These are phyloP conservation scores for Cephalopholis sonnerati DNA, from an alignment of 2,113 vertebrate species.

Conservation along the genomic window DNA sequence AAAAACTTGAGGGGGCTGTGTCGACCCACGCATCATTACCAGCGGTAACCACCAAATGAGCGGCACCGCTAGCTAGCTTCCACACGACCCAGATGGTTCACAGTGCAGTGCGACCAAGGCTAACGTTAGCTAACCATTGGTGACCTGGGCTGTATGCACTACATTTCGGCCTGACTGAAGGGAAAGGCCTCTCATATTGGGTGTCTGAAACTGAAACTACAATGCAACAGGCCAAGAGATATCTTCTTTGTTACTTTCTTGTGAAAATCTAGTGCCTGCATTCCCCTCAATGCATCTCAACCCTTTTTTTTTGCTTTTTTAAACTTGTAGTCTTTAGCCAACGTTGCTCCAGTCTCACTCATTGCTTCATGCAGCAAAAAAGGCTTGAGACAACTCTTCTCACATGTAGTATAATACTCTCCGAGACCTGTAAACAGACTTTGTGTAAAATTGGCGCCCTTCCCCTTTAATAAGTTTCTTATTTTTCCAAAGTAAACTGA, in stretches of 20 bases:
- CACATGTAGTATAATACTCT: neutral
- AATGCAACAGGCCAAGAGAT: neutral
- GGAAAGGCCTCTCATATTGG: too few species aligned
- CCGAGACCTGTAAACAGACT: neutral
- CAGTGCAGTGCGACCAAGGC: too few species aligned
- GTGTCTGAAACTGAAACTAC: too few species aligned
- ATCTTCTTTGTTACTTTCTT: neutral
- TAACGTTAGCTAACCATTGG: too few species aligned
- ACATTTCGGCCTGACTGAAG: too few species aligned
- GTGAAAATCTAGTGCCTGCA: neutral
- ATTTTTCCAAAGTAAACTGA: neutral
- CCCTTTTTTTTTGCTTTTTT: neutral
- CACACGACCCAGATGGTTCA: too few species aligned
- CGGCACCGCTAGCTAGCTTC: too few species aligned
- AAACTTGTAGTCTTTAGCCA: neutral
- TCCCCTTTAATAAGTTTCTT: neutral
- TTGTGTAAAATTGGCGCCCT: neutral
- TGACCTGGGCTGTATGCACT: too few species aligned
- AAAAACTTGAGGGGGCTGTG: too few species aligned
- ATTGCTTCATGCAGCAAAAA: neutral
- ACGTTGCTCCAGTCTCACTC: neutral
- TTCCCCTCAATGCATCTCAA: neutral
- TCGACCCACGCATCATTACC: too few species aligned
- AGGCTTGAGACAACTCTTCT: neutral
- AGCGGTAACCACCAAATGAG: too few species aligned